These are phyloP conservation scores for Amphimedon queenslandica DNA, from an alignment of 37 sponge, comb jelly and placozoan genomes.

Conservation along the genomic window DNA sequence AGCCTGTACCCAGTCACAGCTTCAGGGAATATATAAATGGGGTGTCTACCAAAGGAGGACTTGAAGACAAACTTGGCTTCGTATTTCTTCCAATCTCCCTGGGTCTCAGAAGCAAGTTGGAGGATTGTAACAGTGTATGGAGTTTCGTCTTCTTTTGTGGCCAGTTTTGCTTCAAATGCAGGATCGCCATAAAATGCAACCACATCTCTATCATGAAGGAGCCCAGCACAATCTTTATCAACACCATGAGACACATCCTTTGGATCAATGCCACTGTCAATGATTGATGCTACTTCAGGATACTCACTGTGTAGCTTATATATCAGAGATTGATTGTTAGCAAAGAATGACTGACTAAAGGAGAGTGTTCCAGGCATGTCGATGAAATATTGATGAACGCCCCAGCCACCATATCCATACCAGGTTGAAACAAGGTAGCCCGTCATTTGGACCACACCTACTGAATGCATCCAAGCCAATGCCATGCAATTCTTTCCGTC, in stretches of 20 bases:
- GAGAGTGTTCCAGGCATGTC: conserved; percentile 45
- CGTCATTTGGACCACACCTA: conserved; percentile 61
- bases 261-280: not conserved
- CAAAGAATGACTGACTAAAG: conserved; percentile 67
- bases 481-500: conserved; percentile 51
- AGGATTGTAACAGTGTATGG: conserved; percentile 17
- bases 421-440: conserved; percentile 57
- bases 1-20: conserved; percentile 6
- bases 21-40: conserved; percentile 50
- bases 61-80: conserved; percentile 17
- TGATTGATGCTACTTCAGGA: not conserved
- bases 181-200: conserved; percentile 75
- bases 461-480: conserved; percentile 75
- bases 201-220: conserved; percentile 52
- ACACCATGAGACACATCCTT: conserved; percentile 3
- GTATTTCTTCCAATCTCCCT: conserved; percentile 23
- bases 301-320: conserved; percentile 20
- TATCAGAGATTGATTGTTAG: conserved; percentile 64
- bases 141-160: conserved; percentile 16
- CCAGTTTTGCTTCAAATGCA: conserved; percentile 51
- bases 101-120: conserved; percentile 1
- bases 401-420: conserved; percentile 78
- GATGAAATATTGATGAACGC: conserved; percentile 62
- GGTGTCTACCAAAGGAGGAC: conserved; percentile 40
- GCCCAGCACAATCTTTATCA: conserved; percentile 35